Conservation (phyloP, 2,888 invertebrate genomes). For the Stenoptilia bipunctidactyla region DNA sequence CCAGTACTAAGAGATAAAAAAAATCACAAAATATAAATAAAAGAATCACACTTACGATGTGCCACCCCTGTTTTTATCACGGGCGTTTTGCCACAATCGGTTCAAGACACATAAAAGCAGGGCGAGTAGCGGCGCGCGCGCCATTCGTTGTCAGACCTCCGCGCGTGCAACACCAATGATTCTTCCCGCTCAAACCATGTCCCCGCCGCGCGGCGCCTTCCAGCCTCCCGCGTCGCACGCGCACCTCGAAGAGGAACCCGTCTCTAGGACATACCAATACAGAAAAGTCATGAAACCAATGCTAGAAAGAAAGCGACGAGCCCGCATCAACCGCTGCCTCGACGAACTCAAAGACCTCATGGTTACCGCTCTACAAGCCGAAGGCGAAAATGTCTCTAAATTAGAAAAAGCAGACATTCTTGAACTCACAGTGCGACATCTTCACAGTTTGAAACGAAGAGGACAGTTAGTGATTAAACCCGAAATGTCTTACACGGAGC, state of each 20-base stretch:
- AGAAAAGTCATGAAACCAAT: slow-evolving; percentile 94
- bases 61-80: slow-evolving; percentile 66
- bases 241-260: slow-evolving; percentile 74
- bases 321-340: slow-evolving; percentile 89
- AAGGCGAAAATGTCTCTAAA: slow-evolving; percentile 90
- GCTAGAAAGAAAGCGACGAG: slow-evolving; percentile 87
- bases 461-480: slow-evolving; percentile 71
- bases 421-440: slow-evolving; percentile 86
- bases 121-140: slow-evolving; percentile 50
- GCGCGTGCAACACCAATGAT: slow-evolving; percentile 59
- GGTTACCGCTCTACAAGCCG: slow-evolving; percentile 86
- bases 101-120: slow-evolving; percentile 63
- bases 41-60: slow-evolving; percentile 9
- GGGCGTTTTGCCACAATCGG: slow-evolving; percentile 68
- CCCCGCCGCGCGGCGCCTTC: slow-evolving; percentile 64
- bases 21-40: too few species aligned
- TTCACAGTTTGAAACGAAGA: slow-evolving; percentile 84
- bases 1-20: too few species aligned
- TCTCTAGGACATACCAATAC: slow-evolving; percentile 92
- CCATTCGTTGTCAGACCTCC: slow-evolving; percentile 59
- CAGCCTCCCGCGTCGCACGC: slow-evolving; percentile 61
- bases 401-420: slow-evolving; percentile 90
- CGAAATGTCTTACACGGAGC: slow-evolving; percentile 80
- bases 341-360: slow-evolving; percentile 91
- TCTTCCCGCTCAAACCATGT: slow-evolving; percentile 62